phyloP scores from a whole-genome alignment of 2,797 vertebrate species.

The Zalophus californianus region DNA sequence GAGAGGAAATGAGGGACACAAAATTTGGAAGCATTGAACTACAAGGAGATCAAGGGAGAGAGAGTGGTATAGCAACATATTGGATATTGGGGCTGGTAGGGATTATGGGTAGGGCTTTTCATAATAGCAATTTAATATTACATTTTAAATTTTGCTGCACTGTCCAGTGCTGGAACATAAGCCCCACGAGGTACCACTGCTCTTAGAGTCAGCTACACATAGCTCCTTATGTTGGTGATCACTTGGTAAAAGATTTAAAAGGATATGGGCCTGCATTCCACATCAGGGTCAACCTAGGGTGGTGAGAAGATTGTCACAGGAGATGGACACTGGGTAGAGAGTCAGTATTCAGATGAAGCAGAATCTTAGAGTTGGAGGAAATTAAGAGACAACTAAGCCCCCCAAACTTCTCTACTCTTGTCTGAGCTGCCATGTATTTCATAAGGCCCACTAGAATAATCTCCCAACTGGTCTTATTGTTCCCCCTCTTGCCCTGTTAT shows the following conservation, averaged over 20 bases:
- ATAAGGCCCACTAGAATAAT: accelerated
- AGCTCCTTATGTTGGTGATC: not conserved
- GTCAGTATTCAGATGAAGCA: not conserved
- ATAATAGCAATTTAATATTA: not conserved
- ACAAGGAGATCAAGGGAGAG: not conserved
- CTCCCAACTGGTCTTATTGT: not conserved
- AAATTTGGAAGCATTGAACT: not conserved
- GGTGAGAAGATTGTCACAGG: not conserved
- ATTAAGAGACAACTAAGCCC: not conserved
- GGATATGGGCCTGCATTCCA: not conserved
- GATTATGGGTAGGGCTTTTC: not conserved
- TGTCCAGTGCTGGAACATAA: not conserved
- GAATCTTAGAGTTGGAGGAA: not conserved
- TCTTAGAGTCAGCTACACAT: not conserved
- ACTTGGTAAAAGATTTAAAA: not conserved
- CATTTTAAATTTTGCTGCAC: not conserved
- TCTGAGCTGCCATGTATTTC: not conserved
- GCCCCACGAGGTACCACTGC: not conserved
- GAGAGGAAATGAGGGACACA: not conserved
- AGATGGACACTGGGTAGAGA: not conserved
- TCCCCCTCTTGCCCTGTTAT: not conserved
- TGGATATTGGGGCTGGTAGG: not conserved
- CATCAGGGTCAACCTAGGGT: not conserved
- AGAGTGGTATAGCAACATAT: not conserved
- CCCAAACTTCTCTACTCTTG: accelerated